Percentiles rank a stretch among this genome's conserved stretches.
These are phyloP conservation scores for Cossypha polioptera DNA, from an alignment of 2,797 vertebrate species.

Conservation along the genomic window DNA sequence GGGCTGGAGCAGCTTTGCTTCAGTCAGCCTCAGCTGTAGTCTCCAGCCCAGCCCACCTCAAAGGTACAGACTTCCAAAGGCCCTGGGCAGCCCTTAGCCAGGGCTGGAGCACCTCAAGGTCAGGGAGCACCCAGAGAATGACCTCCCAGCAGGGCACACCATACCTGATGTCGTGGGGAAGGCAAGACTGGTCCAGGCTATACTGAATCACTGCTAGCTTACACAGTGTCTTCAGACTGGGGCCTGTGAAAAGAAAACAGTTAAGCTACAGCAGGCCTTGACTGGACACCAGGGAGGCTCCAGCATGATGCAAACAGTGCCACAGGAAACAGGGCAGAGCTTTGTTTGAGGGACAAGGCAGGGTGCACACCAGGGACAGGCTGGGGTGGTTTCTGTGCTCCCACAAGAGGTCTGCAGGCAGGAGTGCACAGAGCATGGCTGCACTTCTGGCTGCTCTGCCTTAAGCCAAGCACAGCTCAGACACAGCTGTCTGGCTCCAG, in stretches of 20 bases:
- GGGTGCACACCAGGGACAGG: neutral
- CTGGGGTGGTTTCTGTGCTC: neutral
- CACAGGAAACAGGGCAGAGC: neutral
- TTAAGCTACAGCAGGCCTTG: neutral
- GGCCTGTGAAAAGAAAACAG: slow-evolving; percentile 73
- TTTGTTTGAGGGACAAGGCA: neutral
- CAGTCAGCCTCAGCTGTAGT: neutral
- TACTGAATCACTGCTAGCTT: slow-evolving; percentile 98
- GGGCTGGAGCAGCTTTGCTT: neutral
- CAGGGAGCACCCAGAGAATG: neutral
- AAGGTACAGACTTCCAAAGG: neutral
- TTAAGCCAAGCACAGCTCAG: neutral
- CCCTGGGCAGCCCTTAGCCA: neutral
- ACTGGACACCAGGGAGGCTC: accelerated
- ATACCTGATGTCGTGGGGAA: slow-evolving; percentile 98
- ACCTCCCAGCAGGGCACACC: neutral
- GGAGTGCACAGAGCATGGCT: neutral
- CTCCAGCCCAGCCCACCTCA: neutral
- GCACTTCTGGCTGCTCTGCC: neutral
- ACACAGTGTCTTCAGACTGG: slow-evolving; percentile 97
- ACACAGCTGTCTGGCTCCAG: neutral
- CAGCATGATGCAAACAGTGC: neutral
- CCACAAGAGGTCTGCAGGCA: neutral
- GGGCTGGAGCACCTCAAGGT: neutral
- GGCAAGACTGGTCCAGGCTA: slow-evolving; percentile 95